Base-by-base conservation (phyloP, 92 coral and sea anemone genomes). In the Zoanthus gigantus region DNA sequence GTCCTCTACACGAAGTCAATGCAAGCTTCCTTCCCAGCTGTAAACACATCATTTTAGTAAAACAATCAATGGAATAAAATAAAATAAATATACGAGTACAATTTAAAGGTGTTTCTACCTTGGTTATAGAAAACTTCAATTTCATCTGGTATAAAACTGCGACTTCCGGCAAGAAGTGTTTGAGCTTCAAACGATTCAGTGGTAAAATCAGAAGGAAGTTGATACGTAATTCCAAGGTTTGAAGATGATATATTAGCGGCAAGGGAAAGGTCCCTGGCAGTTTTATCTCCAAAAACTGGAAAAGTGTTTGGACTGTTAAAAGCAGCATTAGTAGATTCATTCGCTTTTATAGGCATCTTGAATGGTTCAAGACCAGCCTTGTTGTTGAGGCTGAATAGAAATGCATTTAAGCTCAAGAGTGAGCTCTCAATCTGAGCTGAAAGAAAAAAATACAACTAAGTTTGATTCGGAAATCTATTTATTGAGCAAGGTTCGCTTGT, bases 111-210 rank as follows among this genome's bases (percentile, higher is more conserved):
- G 42, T 37, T 37, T 37, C 56, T 50, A 50, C 85, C 75, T 31
- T 66, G 46, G 42, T 10, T 81, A 60, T 81, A 63, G 63, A 81
- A 81, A 6, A 81, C 85, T 13, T 81, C 85, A 12, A 81, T 48
- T 66, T 81, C 85, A 32, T 81, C 85, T 28, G 60, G 74, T 11
- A 14, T 81, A 56, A 81, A 81, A 15, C 46, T 66, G n/a, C 28
- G 28, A 67, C 85, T 81, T 9, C 85, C 85, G 60, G 85, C 85
- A 14, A 81, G 75, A 5, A 81, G 85, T 65, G 44, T 81, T 9
- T 74, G 85, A 10, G 85, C 74, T 15, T 67, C 44, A 48, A 67
- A 81, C 2, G 85, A 65, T 37, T 60, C 85, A 4, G 14, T 28
- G 28, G 46, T 29, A 23, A 65, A 81, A 12, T 45, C 75, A 12